Evolutionary conservation across 1,140 invertebrate species (phyloP).

Genomic region (Pteromalus puparum): DNA sequence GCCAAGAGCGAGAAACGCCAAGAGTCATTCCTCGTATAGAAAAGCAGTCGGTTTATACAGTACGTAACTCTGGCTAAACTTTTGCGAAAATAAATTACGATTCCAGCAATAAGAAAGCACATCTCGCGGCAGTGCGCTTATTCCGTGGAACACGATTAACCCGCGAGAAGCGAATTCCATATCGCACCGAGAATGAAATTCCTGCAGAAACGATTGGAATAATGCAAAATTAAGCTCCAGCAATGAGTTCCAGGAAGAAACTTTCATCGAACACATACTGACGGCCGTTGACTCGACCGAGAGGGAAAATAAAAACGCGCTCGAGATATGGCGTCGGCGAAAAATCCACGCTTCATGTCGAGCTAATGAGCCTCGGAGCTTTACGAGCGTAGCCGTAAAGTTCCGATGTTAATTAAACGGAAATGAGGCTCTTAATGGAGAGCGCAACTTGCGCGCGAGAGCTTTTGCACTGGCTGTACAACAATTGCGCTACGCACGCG

Average conservation of each 20-base stretch:
- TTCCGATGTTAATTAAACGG: constrained; percentile 17
- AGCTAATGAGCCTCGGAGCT: not conserved
- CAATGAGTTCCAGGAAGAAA: not conserved
- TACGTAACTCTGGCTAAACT: not conserved
- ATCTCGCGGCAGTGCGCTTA: not conserved
- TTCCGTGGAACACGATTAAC: not conserved
- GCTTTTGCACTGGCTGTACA: not conserved
- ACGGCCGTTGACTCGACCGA: not conserved
- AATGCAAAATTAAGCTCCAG: not conserved
- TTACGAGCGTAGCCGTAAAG: not conserved
- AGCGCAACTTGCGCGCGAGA: not conserved
- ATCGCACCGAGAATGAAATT: too few species aligned
- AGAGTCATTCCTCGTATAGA: too few species aligned
- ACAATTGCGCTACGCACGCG: too few species aligned
- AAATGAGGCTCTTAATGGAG: constrained; percentile 24
- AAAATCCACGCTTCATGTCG: not conserved
- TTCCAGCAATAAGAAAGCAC: not conserved
- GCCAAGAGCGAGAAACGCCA: too few species aligned
- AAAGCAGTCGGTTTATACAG: not conserved
- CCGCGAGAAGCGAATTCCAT: too few species aligned
- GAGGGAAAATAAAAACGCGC: not conserved
- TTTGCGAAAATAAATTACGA: not conserved
- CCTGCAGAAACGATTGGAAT: not conserved
- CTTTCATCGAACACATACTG: not conserved
- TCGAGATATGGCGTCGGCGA: not conserved